A percentile compares a stretch with the other conserved stretches of the same genome.
Evolutionary conservation across 1,140 invertebrate genomes (phyloP).

Genomic region (Papilio dardanus): DNA sequence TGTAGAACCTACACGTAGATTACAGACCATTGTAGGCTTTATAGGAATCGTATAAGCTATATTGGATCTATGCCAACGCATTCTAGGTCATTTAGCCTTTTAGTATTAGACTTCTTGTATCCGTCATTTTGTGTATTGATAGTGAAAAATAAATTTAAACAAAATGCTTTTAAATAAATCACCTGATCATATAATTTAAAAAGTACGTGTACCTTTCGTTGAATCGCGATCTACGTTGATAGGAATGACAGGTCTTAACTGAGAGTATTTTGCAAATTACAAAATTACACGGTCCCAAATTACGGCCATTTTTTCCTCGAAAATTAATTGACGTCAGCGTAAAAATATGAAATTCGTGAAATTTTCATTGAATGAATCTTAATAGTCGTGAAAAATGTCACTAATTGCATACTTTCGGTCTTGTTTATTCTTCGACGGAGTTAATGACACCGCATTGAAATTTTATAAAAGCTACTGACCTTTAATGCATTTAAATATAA

Average conservation of each 20-base stretch:
- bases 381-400: conserved; percentile 17
- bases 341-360: conserved; percentile 20
- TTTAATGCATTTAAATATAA: not conserved
- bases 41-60: conserved; percentile 21
- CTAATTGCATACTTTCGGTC: conserved; percentile 19
- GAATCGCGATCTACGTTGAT: conserved; percentile 7
- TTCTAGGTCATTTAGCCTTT: conserved; percentile 32
- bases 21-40: not conserved
- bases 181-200: not conserved
- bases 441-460: not conserved
- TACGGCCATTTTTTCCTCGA: not conserved
- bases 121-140: no score
- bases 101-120: not conserved
- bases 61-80: conserved; percentile 37
- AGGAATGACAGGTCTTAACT: not conserved
- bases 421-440: not conserved
- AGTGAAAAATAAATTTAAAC: not conserved
- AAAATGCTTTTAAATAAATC: not conserved
- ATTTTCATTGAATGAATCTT: conserved; percentile 14
- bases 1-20: not conserved
- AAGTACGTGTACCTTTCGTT: not conserved
- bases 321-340: conserved; percentile 16
- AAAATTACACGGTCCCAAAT: conserved; percentile 11
- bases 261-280: conserved; percentile 12
- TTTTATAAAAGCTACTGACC: conserved; percentile 20